These are phyloP conservation scores for Phoeniculus purpureus DNA, from an alignment of 2,797 vertebrate species.

Conservation along the genomic window DNA sequence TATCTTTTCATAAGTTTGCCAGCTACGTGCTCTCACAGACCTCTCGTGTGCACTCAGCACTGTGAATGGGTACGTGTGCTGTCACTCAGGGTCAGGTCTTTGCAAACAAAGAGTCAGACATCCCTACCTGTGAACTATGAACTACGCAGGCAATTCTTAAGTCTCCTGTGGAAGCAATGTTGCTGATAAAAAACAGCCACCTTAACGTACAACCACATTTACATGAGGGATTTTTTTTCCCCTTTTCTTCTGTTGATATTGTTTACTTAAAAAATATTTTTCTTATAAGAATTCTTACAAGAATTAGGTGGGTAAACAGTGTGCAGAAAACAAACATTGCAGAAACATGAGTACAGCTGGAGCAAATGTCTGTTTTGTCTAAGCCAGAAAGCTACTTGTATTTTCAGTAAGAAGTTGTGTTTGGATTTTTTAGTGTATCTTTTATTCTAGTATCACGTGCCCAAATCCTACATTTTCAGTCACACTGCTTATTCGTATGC, in stretches of 20 bases:
- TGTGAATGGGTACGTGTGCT: background rate
- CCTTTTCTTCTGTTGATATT: background rate
- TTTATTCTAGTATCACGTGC: background rate
- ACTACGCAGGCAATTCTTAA: background rate
- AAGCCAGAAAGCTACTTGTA: background rate
- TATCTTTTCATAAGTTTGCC: background rate
- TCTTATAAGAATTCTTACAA: background rate
- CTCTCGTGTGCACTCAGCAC: background rate
- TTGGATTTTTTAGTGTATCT: background rate
- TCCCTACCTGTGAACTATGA: background rate
- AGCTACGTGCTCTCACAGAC: background rate
- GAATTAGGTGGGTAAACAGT: background rate
- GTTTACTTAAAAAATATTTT: background rate
- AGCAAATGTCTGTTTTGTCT: background rate
- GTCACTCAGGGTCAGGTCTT: background rate
- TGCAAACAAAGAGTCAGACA: background rate
- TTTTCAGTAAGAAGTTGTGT: background rate
- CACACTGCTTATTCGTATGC: background rate
- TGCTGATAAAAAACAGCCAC: background rate
- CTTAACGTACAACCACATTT: background rate
- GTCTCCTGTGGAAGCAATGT: background rate
- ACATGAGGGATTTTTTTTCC: background rate
- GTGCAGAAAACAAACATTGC: background rate
- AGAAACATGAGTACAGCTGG: background rate
- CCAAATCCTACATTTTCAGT: background rate